phyloP scores from a whole-genome alignment of 2,888 invertebrate species.

The Cryptophagus acutangulus region DNA sequence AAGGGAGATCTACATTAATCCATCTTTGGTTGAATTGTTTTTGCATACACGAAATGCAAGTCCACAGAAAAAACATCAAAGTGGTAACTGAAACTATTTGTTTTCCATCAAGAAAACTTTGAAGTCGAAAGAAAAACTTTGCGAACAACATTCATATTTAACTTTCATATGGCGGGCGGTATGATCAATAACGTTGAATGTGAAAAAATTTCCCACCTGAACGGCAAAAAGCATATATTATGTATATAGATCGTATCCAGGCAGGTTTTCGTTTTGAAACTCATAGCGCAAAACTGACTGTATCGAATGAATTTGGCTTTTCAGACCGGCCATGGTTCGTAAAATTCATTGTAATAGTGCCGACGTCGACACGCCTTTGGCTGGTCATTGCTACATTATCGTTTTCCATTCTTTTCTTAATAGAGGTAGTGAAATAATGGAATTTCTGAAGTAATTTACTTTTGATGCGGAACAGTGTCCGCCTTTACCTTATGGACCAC shows the following conservation, averaged over 20 bases:
- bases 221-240: no score
- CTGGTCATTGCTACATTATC: constrained; percentile 9
- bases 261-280: not conserved
- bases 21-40: no score
- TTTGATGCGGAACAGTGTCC: constrained; percentile 22
- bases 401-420: constrained; percentile 10
- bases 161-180: not conserved
- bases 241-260: not conserved
- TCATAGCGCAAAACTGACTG: constrained; percentile 2
- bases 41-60: no score
- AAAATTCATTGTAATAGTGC: constrained; percentile 8
- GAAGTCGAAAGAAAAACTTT: not conserved
- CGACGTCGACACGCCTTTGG: constrained; percentile 9
- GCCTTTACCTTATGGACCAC: constrained; percentile 15
- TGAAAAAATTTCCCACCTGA: not conserved
- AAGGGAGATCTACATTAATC: no score
- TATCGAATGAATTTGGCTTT: constrained; percentile 9
- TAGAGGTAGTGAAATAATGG: constrained; percentile 12
- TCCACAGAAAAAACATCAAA: no score
- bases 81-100: no score
- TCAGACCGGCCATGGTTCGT: constrained; percentile 6
- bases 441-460: constrained; percentile 20
- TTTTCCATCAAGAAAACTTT: not conserved
- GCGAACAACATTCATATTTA: not conserved
- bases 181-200: constrained; percentile 1